A percentile compares a stretch with the other conserved stretches of the same genome.
Conservation (phyloP, 1,140 invertebrate genomes). For the Pseudomyrmex gracilis region DNA sequence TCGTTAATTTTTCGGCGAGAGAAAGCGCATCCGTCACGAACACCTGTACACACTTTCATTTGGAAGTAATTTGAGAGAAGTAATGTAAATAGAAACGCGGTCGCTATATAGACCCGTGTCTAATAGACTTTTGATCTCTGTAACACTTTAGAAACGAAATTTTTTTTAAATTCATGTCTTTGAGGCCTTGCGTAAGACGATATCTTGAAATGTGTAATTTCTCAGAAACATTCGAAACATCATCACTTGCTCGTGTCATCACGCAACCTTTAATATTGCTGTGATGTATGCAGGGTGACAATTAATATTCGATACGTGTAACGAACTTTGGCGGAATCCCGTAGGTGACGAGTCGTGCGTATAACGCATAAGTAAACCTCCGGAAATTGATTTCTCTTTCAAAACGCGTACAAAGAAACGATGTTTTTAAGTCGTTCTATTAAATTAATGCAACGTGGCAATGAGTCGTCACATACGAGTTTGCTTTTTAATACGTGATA, state of each 20-base stretch:
- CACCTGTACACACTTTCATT: conserved; percentile 14
- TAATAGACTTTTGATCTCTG: too few species aligned
- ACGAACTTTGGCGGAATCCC: background rate
- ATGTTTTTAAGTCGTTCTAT: background rate
- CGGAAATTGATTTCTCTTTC: conserved; percentile 16
- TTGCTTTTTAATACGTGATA: conserved; percentile 8
- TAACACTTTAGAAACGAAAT: background rate
- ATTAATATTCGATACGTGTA: conserved; percentile 17
- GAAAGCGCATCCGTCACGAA: conserved; percentile 14
- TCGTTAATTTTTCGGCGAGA: conserved; percentile 35
- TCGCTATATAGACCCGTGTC: too few species aligned
- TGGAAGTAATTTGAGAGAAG: background rate
- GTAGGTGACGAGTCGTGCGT: background rate
- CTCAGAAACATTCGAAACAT: conserved; percentile 9
- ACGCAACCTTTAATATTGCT: conserved; percentile 8
- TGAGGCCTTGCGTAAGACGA: background rate
- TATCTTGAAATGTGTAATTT: background rate
- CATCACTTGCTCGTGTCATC: background rate
- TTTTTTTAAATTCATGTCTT: background rate
- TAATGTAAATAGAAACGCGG: background rate
- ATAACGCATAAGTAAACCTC: too few species aligned
- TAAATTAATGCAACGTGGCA: conserved; percentile 16
- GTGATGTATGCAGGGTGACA: background rate
- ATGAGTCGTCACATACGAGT: background rate
- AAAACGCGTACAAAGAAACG: background rate